Percentiles rank a stretch among this genome's conserved stretches.
These are phyloP conservation scores for Alca torda DNA, from an alignment of 2,797 vertebrate species.

Conservation along the genomic window DNA sequence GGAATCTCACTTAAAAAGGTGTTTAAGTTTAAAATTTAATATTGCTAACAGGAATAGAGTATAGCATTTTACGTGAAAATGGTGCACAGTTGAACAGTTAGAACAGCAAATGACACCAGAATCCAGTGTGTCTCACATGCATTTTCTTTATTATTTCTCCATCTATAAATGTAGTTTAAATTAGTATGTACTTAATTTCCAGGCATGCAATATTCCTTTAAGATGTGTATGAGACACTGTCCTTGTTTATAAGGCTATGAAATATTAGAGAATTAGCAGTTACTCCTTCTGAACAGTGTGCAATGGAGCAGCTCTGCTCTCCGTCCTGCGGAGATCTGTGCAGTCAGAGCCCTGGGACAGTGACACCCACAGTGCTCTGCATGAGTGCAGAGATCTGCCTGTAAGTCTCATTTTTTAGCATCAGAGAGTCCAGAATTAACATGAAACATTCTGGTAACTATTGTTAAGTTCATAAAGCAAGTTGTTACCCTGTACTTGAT, in stretches of 20 bases:
- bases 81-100: not conserved
- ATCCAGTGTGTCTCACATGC: not conserved
- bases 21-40: not conserved
- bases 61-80: not conserved
- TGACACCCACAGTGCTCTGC: not conserved
- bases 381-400: not conserved
- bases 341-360: slow-evolving; percentile 28
- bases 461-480: not conserved
- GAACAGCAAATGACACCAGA: not conserved
- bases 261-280: not conserved
- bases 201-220: not conserved
- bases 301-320: not conserved
- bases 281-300: not conserved
- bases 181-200: not conserved
- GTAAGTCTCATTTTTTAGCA: not conserved
- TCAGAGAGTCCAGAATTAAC: not conserved
- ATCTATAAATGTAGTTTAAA: not conserved
- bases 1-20: not conserved
- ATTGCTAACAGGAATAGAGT: not conserved
- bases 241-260: not conserved
- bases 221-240: not conserved
- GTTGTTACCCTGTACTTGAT: not conserved
- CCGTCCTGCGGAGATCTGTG: not conserved
- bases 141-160: not conserved
- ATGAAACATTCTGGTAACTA: not conserved